Percentiles rank a stretch among this genome's conserved stretches.
Evolutionary conservation across 2,113 vertebrate species (phyloP).

Genomic region (Coregonus clupeaformis): DNA sequence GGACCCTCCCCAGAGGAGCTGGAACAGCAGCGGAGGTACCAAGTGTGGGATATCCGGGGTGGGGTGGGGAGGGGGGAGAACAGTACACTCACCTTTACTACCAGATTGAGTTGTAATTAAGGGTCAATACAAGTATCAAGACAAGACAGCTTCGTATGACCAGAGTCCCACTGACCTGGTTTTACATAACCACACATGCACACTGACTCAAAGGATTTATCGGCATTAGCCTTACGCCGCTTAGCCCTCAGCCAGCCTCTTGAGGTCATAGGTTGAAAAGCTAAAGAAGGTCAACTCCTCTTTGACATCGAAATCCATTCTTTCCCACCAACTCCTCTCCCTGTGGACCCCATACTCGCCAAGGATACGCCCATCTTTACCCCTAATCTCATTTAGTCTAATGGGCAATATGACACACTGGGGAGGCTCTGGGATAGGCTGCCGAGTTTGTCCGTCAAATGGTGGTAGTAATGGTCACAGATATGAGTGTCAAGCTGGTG

Average conservation of each 20-base stretch:
- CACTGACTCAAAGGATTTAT: conserved; percentile 22
- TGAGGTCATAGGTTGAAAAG: conserved; percentile 54
- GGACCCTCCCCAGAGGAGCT: conserved; percentile 82
- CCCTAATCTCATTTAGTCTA: conserved; percentile 57
- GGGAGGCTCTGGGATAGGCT: conserved; percentile 36
- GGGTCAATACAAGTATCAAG: background rate
- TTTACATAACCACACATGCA: background rate
- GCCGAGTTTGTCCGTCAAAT: conserved; percentile 29
- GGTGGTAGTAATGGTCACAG: background rate
- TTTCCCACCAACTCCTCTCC: background rate
- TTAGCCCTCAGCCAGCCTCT: conserved; percentile 54
- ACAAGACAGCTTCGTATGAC: background rate
- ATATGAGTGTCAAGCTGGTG: background rate
- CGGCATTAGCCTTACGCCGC: conserved; percentile 55
- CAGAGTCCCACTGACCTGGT: background rate
- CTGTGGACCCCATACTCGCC: conserved; percentile 10
- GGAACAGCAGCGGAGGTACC: conserved; percentile 84
- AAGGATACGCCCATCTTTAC: conserved; percentile 33
- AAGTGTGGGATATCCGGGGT: background rate
- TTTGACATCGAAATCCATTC: conserved; percentile 23
- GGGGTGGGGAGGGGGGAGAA: background rate
- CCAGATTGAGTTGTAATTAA: background rate
- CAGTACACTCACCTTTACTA: background rate
- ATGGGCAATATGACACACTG: conserved; percentile 34
- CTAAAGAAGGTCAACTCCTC: conserved; percentile 23